These are phyloP conservation scores for Eolophus roseicapilla DNA, from an alignment of 2,113 vertebrate genomes.

Conservation along the genomic window DNA sequence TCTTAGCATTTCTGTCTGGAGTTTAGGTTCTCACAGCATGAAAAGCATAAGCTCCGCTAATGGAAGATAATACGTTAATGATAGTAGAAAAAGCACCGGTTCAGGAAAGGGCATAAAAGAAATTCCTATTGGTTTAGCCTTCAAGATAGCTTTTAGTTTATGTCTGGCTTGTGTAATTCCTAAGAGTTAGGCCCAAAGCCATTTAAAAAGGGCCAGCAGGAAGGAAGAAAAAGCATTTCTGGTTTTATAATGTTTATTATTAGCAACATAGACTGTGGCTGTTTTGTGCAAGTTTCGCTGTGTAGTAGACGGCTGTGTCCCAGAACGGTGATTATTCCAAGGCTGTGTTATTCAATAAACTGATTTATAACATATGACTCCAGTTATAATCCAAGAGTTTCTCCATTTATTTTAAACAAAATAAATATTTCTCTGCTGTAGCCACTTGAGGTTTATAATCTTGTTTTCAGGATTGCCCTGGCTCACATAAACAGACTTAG, in stretches of 20 bases:
- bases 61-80: not conserved
- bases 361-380: conserved; percentile 65
- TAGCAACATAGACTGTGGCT: not conserved
- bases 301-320: conserved; percentile 27
- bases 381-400: conserved; percentile 54
- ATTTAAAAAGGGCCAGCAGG: not conserved
- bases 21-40: conserved; percentile 52
- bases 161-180: not conserved
- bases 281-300: conserved; percentile 28
- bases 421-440: conserved; percentile 58
- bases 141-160: conserved; percentile 10
- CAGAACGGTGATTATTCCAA: conserved; percentile 36
- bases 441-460: conserved; percentile 60
- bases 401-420: conserved; percentile 66
- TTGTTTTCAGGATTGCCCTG: conserved; percentile 44
- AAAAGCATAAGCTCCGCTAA: conserved; percentile 50
- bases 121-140: not conserved
- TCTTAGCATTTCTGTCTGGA: conserved; percentile 11
- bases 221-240: not conserved
- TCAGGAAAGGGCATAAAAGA: not conserved
- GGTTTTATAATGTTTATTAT: conserved; percentile 11
- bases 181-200: not conserved
- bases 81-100: not conserved
- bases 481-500: conserved; percentile 28
- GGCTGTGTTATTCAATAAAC: conserved; percentile 36